Percentiles rank a stretch among this genome's conserved stretches.
Conservation (phyloP, 2,888 invertebrate species). For the Polymixis lichenea region DNA sequence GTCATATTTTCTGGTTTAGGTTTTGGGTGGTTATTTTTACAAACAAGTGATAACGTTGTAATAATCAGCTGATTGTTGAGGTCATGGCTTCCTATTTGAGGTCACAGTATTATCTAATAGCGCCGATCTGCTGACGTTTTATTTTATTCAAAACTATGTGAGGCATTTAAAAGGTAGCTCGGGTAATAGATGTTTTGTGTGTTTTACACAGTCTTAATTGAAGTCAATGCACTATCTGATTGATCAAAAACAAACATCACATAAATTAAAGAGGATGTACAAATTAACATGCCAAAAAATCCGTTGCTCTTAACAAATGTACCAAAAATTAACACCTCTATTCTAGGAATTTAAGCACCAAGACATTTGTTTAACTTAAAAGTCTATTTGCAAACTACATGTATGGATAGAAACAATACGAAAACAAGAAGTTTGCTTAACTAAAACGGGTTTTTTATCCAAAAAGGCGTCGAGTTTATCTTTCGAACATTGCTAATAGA, state of each 20-base stretch:
- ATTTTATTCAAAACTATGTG: slow-evolving; percentile 19
- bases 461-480: slow-evolving; percentile 39
- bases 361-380: slow-evolving; percentile 32
- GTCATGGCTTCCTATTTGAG: slow-evolving; percentile 28
- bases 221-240: slow-evolving; percentile 33
- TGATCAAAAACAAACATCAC: slow-evolving; percentile 38
- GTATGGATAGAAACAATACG: slow-evolving; percentile 48
- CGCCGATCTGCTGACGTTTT: slow-evolving; percentile 9
- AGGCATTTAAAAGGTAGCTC: slow-evolving; percentile 1
- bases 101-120: slow-evolving; percentile 29
- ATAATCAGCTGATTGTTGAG: slow-evolving; percentile 49
- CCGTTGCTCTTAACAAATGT: slow-evolving; percentile 28
- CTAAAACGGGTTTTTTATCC: slow-evolving; percentile 33
- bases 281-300: slow-evolving; percentile 41
- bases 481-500: slow-evolving; percentile 57
- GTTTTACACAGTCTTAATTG: slow-evolving; percentile 3
- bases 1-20: slow-evolving; percentile 31
- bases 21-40: slow-evolving; percentile 28
- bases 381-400: slow-evolving; percentile 51
- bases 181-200: slow-evolving; percentile 8
- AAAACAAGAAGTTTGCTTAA: slow-evolving; percentile 41
- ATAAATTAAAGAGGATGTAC: slow-evolving; percentile 43
- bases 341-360: slow-evolving; percentile 49
- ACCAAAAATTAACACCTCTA: slow-evolving; percentile 48
- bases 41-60: slow-evolving; percentile 8